These are phyloP conservation scores for Zootermopsis nevadensis DNA, from an alignment of 2,888 invertebrate genomes.

Conservation along the genomic window DNA sequence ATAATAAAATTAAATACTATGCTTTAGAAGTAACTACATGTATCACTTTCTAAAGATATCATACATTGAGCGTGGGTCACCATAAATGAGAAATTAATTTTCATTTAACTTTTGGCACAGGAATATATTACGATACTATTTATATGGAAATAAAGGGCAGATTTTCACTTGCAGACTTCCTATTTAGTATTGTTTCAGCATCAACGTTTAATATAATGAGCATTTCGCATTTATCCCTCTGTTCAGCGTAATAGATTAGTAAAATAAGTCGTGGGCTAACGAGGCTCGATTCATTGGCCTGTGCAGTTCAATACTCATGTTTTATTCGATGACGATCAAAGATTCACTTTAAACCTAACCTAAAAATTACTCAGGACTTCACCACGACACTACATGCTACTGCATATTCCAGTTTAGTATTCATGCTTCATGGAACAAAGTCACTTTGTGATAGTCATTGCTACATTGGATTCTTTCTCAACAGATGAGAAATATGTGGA, in stretches of 20 bases:
- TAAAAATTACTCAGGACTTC: not conserved
- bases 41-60: not conserved
- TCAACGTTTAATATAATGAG: slow-evolving; percentile 24
- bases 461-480: not conserved
- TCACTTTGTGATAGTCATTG: not conserved
- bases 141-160: not conserved
- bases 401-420: not conserved
- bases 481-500: not conserved
- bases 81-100: slow-evolving; percentile 8
- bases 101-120: slow-evolving; percentile 8
- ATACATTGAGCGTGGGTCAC: slow-evolving; percentile 4
- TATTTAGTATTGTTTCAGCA: slow-evolving; percentile 24
- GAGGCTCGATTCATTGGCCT: not conserved
- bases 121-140: not conserved
- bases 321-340: not conserved
- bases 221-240: slow-evolving; percentile 33
- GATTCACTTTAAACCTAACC: not conserved
- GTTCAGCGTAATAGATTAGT: slow-evolving; percentile 25
- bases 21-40: not conserved
- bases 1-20: not conserved
- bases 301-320: not conserved
- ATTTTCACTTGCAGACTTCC: not conserved
- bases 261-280: slow-evolving; percentile 26
- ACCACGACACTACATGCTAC: not conserved
- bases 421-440: not conserved